Conservation (phyloP, 2,113 vertebrate species). For the Macaca fascicularis region DNA sequence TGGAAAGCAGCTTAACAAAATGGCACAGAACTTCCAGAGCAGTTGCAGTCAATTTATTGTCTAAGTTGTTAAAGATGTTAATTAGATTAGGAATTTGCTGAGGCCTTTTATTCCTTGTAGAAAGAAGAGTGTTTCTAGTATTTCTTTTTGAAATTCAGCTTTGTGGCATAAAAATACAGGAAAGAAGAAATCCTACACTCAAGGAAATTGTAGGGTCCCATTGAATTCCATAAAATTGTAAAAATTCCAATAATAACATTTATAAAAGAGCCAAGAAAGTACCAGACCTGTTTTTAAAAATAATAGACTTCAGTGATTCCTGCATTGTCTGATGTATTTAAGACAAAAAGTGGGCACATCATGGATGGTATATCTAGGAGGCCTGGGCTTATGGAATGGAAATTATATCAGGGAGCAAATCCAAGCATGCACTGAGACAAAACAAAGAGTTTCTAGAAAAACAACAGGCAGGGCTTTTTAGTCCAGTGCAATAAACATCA, state of each 20-base stretch:
- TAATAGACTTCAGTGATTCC: slow-evolving; percentile 66
- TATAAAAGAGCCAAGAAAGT: slow-evolving; percentile 71
- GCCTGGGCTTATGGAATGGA: slow-evolving; percentile 31
- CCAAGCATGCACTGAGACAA: slow-evolving; percentile 13
- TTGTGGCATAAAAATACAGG: slow-evolving; percentile 81
- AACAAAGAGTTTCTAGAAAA: slow-evolving; percentile 64
- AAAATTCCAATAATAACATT: slow-evolving; percentile 80
- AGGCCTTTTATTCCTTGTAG: slow-evolving; percentile 71
- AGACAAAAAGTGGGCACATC: slow-evolving; percentile 21
- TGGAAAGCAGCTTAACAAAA: slow-evolving; percentile 81
- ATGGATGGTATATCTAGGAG: slow-evolving; percentile 25
- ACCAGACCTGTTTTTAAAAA: slow-evolving; percentile 69
- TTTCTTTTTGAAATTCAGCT: slow-evolving; percentile 81
- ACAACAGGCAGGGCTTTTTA: slow-evolving; percentile 48
- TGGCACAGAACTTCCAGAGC: slow-evolving; percentile 73
- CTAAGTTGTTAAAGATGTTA: slow-evolving; percentile 82
- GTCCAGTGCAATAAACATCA: slow-evolving; percentile 64
- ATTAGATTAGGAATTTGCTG: slow-evolving; percentile 84
- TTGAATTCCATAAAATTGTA: slow-evolving; percentile 80
- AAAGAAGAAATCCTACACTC: slow-evolving; percentile 75
- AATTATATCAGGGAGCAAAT: slow-evolving; percentile 33
- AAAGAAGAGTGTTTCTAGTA: slow-evolving; percentile 66
- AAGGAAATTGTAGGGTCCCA: slow-evolving; percentile 77
- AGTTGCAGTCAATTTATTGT: slow-evolving; percentile 79
- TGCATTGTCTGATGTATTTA: slow-evolving; percentile 68